Evolutionary conservation across 2,888 invertebrate genomes (phyloP), one percentile per base, ranked within the genome.

Genomic region (Noctua janthina): DNA sequence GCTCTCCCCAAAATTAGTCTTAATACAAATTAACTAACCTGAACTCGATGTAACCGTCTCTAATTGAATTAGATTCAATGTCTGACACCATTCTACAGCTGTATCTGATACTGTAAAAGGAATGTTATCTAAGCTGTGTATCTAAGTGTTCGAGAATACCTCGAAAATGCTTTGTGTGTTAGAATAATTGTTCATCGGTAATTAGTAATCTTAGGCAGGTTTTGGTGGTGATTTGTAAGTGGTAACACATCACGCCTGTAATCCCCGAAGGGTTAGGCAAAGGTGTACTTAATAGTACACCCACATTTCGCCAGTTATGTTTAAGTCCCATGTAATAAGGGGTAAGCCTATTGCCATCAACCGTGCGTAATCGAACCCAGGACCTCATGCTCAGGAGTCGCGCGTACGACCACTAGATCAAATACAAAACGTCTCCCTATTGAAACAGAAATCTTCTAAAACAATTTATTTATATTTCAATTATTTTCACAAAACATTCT

Each of bases 61-160:
- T 74, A 85, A 85, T 80, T 80, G 71, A 79, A 84, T 70, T 54
- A 74, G 59, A 72, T 62, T 70, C 51, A 74, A 29, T 62, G 74
- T 85, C 80, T 74, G 35, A 56, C 13, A 67, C 74, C 80, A 17
- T 74, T 69, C 8, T 39, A 64, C 54, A 23, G 11, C 71, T 85
- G 85, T 67, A 6, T 71, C 23, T 74, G 79, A 82, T 79, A 39
- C 51, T 51, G 20, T 69, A 73, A 84, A 67, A 69, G 84, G 56
- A 39, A 69, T 13, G 13, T 29, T 74, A 74, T 51, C 7, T 13
- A n/a, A 69, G 5, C 39, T 39, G 1, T 23, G 35, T 35, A 35
- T 35, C 35, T 35, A 2, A 29, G 35, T 35, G 56, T 56, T 84
- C 56, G 11, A 13, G 29, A 15, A 66, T 72, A 8, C 11, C 10